A percentile compares a stretch with the other conserved stretches of the same genome.
Evolutionary conservation across 2,113 vertebrate genomes (phyloP).

Genomic region (Cebus imitator): DNA sequence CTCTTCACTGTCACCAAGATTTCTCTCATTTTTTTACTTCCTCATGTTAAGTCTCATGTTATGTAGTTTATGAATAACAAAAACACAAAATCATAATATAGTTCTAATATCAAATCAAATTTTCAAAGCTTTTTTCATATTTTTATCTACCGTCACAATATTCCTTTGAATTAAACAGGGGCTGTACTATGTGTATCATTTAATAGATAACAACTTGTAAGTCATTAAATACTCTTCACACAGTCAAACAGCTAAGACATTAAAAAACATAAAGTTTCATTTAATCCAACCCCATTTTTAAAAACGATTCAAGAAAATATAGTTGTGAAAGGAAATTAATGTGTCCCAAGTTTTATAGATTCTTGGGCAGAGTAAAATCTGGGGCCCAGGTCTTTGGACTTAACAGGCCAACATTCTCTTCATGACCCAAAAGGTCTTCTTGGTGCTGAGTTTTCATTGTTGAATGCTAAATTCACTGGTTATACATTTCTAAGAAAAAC

Average conservation of each 20-base stretch:
- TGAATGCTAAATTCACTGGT: neutral
- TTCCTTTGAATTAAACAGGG: neutral
- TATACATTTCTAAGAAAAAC: neutral
- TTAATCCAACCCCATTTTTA: neutral
- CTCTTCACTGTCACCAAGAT: neutral
- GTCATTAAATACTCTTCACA: neutral
- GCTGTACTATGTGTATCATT: neutral
- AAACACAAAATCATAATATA: neutral
- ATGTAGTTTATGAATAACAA: neutral
- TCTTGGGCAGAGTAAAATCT: neutral
- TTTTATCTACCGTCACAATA: neutral
- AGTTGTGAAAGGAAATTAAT: neutral
- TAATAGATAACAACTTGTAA: neutral
- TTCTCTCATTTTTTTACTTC: constrained; percentile 36
- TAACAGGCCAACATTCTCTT: neutral
- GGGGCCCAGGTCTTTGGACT: neutral
- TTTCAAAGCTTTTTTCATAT: neutral
- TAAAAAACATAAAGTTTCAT: neutral
- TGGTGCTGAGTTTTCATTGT: neutral
- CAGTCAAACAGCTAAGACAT: neutral
- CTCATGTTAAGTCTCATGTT: neutral
- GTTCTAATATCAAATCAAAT: constrained; percentile 5
- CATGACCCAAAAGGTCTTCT: neutral
- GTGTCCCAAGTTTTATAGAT: neutral
- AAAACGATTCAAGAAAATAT: neutral